Evolutionary conservation across 2,888 invertebrate genomes (phyloP), one percentile per base, ranked within the genome.

Genomic region (Sinopyrophorus schimmeli): DNA sequence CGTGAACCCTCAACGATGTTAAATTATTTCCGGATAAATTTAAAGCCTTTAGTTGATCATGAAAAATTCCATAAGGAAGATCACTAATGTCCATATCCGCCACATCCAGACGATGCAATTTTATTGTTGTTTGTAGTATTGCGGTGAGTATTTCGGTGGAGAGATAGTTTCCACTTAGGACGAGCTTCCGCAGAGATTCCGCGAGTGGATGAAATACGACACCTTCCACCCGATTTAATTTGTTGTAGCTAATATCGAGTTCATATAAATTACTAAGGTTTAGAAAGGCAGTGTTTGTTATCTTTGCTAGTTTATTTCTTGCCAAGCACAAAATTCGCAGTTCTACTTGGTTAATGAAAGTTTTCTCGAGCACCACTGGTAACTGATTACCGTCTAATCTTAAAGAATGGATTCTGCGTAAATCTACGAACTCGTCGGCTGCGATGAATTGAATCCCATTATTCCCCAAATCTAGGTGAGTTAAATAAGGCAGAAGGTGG

Each of bases 21-120:
- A 90, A 75, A 66, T 81, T 78, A 73, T 89, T 90, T 65, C 83
- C 81, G 18, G 88, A 88, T 61, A 90, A 73, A 74, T 89, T 88
- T 54, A 90, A 74, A 51, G 78, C 77, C 43, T 78, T 77, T 50
- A 90, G 71, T 57, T 81, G 78, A 58, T 80, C 77, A 1, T 75
- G 78, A 52, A 85, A 77, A 55, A 84, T 75, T 56, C 80, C 78
- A 1, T 75, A 70, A 1, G 84, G 82, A 30, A 84, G 65, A 5
- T 77, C 76, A 3, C 74, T 71, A 27, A 84, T 65, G 3, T 77
- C 77, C 64, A 84, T 75, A 61, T 82, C 79, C 1, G 84, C 81
- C 7, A 85, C 67, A 1, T 79, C 78, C 1, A 86, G 72, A 20
- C 77, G 76, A 18, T 76, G 74, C 23, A 86, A 74, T 61, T 80